Conservation (phyloP, 2,888 invertebrate species). For the Mimumesa dahlbomi region DNA sequence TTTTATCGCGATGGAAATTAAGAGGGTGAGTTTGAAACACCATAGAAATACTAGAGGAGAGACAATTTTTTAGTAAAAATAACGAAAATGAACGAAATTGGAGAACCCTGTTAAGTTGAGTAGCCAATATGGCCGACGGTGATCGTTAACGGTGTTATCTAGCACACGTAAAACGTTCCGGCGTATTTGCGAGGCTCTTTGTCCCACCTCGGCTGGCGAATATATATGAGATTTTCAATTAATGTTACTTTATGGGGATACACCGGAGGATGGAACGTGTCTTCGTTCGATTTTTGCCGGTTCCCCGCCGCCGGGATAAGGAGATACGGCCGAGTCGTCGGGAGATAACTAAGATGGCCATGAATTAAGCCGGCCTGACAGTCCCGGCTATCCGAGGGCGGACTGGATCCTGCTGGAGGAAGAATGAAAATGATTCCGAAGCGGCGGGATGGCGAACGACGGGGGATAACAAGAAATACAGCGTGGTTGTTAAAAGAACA, state of each 20-base stretch:
- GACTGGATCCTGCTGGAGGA: constrained; percentile 46
- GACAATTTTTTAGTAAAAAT: too few species aligned
- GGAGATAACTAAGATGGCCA: constrained; percentile 62
- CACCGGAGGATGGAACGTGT: constrained; percentile 28
- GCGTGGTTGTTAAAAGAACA: constrained; percentile 32
- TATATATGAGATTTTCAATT: constrained; percentile 60
- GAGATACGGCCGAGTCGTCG: constrained; percentile 39
- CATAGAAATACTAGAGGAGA: too few species aligned
- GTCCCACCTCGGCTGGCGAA: constrained; percentile 27
- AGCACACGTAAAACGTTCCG: constrained; percentile 7
- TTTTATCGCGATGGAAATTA: too few species aligned
- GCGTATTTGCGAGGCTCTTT: constrained; percentile 13
- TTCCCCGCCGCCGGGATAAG: constrained; percentile 35
- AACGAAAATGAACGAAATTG: too few species aligned
- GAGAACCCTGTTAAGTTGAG: too few species aligned
- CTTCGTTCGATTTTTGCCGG: constrained; percentile 34
- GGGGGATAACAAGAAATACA: constrained; percentile 48
- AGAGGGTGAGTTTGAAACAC: too few species aligned
- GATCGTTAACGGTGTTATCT: constrained; percentile 36
- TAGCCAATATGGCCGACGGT: background rate
- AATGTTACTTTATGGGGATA: constrained; percentile 58
- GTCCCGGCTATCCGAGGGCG: constrained; percentile 48
- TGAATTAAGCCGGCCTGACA: constrained; percentile 61
- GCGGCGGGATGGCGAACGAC: constrained; percentile 6
- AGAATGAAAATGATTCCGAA: constrained; percentile 40